Percentiles rank a stretch among this genome's conserved stretches.
Evolutionary conservation across 2,888 invertebrate genomes (phyloP).

Genomic region (Biston stratarius): DNA sequence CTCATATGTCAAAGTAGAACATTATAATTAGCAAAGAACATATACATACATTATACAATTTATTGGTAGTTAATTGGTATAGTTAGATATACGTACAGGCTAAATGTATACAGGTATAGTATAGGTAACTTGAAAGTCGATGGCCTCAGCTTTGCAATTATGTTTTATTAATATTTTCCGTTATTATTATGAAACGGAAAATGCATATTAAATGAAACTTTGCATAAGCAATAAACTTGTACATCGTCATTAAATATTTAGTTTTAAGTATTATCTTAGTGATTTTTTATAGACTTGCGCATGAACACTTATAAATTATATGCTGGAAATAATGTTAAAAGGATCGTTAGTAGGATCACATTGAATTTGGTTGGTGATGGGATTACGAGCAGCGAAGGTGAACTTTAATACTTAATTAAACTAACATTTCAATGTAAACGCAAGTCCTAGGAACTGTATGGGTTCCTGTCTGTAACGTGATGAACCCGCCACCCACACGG

Average conservation of each 20-base stretch:
- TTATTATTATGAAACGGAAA: conserved; percentile 30
- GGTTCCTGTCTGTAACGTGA: no score
- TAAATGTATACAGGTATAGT: neutral
- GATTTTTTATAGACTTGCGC: no score
- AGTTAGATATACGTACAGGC: neutral
- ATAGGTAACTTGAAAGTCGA: conserved; percentile 39
- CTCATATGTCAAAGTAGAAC: conserved; percentile 27
- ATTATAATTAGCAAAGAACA: neutral
- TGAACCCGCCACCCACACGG: no score
- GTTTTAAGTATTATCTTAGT: neutral
- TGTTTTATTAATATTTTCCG: conserved; percentile 42
- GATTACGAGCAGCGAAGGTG: no score
- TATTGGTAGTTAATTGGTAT: no score
- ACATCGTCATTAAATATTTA: neutral
- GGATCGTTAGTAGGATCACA: no score
- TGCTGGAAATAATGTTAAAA: no score
- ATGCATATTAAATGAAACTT: conserved; percentile 19
- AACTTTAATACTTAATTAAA: no score
- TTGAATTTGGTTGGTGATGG: no score
- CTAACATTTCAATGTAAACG: no score
- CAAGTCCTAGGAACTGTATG: no score
- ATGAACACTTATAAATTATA: no score
- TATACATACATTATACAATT: neutral
- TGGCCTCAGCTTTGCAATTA: conserved; percentile 38
- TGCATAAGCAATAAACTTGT: neutral